Base-by-base conservation (phyloP, 2,797 vertebrate genomes). In the Silurus aristotelis region DNA sequence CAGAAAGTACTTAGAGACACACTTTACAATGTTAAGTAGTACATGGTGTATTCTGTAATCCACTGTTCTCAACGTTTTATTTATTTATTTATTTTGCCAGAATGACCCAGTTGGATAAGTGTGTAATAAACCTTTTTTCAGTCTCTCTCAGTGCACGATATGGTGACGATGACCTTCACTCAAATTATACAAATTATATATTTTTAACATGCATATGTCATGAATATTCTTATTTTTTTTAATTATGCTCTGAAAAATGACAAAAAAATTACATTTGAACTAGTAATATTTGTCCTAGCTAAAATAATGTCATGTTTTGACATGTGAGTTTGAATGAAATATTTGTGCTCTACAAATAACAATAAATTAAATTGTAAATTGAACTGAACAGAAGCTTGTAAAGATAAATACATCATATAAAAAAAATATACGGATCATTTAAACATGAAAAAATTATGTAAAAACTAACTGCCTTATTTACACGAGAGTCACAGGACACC, bases 91-190 rank as follows among this genome's bases (percentile, higher is more conserved):
- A 12, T 19, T 63, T 63, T 43, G 82, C 31, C 22, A 0, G 46
- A 20, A 9, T 63, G 56, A 38, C 25, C 19, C 84, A 94, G 94
- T 88, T 93, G 92, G 90, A 94, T 90, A 83, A 84, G 90, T 85
- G 92, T 94, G 88, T 4, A 88, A 90, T 0, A 90, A 92, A 82
- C 86, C 91, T 83, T 93, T 93, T 15, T 9, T 31, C 73, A 77
- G 3, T 19, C 85, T 84, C 0, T 88, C 94, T 92, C 82, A 92
- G 95, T n/a, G 94, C 95, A 7, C 87, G 97, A 76, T 96, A 96
- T 58, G 98, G 99, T 85, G 96, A 98, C 22, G 98, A 99, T 20
- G 73, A 10, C 17, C 20, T 7, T 31, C 8, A 2, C 55, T 31
- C 8, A n/a, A 38, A 38, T 38, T 38, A 38, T 38, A 38, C 38